phyloP scores from a whole-genome alignment of 2,797 vertebrate genomes.

The Arnoldichthys spilopterus region DNA sequence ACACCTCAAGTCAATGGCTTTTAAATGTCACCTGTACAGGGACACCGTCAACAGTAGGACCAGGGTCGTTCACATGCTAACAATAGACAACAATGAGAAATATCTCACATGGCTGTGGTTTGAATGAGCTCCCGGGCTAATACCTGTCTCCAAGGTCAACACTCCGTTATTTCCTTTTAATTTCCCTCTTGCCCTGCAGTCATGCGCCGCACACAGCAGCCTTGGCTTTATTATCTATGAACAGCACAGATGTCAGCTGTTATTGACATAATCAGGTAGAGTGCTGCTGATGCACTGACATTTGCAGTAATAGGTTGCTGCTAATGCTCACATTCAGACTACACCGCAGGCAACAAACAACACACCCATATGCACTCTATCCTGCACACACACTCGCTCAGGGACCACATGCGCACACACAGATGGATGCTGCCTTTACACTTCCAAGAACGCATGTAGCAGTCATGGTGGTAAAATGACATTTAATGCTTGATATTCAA shows the following conservation, averaged over 20 bases:
- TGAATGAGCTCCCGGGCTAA: constrained; percentile 44
- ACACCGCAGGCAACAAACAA: constrained; percentile 59
- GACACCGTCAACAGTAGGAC: background rate
- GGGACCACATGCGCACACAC: background rate
- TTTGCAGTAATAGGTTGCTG: constrained; percentile 71
- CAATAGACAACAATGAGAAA: constrained; percentile 53
- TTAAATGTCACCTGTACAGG: constrained; percentile 25
- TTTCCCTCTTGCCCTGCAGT: constrained; percentile 63
- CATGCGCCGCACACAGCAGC: constrained; percentile 45
- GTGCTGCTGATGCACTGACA: constrained; percentile 73
- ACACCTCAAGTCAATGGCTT: constrained; percentile 5
- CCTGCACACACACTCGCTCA: background rate
- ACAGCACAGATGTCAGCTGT: constrained; percentile 61
- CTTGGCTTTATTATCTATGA: constrained; percentile 59
- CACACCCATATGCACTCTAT: constrained; percentile 21
- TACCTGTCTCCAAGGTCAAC: constrained; percentile 59
- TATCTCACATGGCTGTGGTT: constrained; percentile 10
- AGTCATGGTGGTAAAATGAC: background rate
- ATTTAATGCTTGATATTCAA: background rate
- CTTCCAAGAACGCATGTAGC: background rate
- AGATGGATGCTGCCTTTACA: background rate
- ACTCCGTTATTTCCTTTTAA: constrained; percentile 68
- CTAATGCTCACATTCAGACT: constrained; percentile 72
- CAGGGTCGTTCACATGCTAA: background rate
- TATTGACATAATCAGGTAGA: constrained; percentile 73